Conservation (phyloP, 2,888 invertebrate genomes). For the Desoria tigrina region DNA sequence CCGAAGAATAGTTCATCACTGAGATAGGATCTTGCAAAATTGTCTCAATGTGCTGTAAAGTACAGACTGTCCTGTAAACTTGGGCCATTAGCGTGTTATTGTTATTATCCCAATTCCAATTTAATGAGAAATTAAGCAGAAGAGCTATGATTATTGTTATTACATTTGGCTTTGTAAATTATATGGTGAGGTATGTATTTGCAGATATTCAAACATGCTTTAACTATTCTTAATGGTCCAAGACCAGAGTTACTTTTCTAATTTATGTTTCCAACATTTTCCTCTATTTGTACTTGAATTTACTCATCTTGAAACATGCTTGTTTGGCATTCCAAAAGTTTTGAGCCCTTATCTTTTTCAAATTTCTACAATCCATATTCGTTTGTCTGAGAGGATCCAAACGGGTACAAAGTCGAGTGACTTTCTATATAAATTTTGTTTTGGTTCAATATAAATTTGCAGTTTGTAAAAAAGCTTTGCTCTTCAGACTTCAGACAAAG, state of each 20-base stretch:
- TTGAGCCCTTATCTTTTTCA: no score
- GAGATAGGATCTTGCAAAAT: slow-evolving; percentile 2
- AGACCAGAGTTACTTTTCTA: not conserved
- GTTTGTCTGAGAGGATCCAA: no score
- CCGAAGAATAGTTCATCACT: not conserved
- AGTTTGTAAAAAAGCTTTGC: no score
- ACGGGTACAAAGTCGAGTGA: no score
- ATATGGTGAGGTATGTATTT: not conserved
- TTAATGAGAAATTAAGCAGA: slow-evolving; percentile 22
- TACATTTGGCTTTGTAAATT: slow-evolving; percentile 6
- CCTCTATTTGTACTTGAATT: not conserved
- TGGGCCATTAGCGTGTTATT: slow-evolving; percentile 24
- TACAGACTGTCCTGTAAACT: slow-evolving; percentile 16
- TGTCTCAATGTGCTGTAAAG: slow-evolving; percentile 10
- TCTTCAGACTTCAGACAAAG: no score
- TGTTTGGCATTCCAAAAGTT: no score
- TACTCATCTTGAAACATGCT: no score
- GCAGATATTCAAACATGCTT: not conserved
- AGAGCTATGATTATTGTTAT: slow-evolving; percentile 23
- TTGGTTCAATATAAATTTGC: no score
- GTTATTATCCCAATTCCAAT: slow-evolving; percentile 26
- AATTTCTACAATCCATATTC: no score
- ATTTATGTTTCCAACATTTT: not conserved
- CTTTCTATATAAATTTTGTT: no score
- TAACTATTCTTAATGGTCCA: no score